Base-by-base conservation (phyloP, 2,113 vertebrate species). In the Sceloporus undulatus region DNA sequence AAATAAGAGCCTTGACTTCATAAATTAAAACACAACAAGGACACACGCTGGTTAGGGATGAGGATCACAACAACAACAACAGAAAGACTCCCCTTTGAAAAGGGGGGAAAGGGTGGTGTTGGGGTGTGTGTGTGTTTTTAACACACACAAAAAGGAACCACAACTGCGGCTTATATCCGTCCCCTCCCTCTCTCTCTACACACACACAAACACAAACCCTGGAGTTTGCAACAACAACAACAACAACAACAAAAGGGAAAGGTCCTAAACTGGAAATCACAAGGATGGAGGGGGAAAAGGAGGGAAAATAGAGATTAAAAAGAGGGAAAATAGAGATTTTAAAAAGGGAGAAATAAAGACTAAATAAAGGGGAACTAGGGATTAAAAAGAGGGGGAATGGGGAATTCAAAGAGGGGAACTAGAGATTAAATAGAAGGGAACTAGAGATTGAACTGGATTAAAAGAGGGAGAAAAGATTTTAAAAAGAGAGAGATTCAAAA, bases 161-260 rank as follows among this genome's bases (percentile, higher is more conserved):
- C 87, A 90, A 90, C 88, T 82, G 92, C 88, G 74, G 93, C 87
- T 87, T 68, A 88, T 76, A 91, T 90, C 87, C 88, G 93, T 89
- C 93, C 34, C 56, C 59, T 73, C 90, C 88, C 80, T 91, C 38
- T 62, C 62, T 21, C 54, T 90, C 3, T 18, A 5, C 65, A 56
- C 88, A 73, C 90, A 71, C 87, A 29, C 62, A 29, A 38, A 29
- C 81, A 13, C 75, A 23, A 38, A 25, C 74, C 38, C 74, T 48
- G 42, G 84, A 88, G 80, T 84, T 11, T 9, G 54, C 79, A 65
- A 86, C 85, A 81, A 74, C 86, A 82, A 73, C 87, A 78, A 40
- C 66, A 27, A 73, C 54, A 34, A 80, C 82, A 89, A 85, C 93
- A 90, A 59, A 59, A 9, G 56, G 56, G 6, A 48, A 48, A 48